Evolutionary conservation across 1,140 invertebrate species (phyloP), one percentile per base, ranked within the genome.

Genomic region (Dryas iulia): DNA sequence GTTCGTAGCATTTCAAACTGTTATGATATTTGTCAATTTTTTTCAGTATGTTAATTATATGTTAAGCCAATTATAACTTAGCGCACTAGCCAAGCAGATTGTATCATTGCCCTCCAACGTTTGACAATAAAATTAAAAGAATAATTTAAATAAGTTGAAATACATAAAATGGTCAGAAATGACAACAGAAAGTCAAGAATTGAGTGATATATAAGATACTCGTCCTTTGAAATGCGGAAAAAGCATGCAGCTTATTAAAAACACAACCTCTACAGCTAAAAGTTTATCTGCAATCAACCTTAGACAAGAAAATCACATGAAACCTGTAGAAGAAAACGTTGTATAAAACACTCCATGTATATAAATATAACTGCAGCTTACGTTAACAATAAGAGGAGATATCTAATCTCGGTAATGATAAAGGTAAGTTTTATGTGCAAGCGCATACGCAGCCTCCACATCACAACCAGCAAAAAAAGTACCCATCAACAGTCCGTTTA

Each of bases 401-500:
- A 59, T 63, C 68, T 70, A 70, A 70, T 60, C 26, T 52, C 56
- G 26, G 39, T 70, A 81, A 85, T 84, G 79, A 78, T 85, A 81
- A 82, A 79, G 69, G 52, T 53, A 59, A 72, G 71, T 74, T 89
- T 87, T 87, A 86, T 87, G 85, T 83, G 73, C 77, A 69, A 28
- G 58, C 79, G 77, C 77, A 80, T 78, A 83, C 82, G 76, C 75
- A 76, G 68, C 63, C 72, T 74, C 59, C 75, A 74, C 72, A 67
- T 69, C 67, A 74, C 73, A 71, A 65, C 60, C 81, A 77, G 81
- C 79, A 89, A 89, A 91, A 39, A 89, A 91, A 89, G 76, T 85
- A 82, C 82, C 77, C 85, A 91, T 91, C 87, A 90, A 91, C 82
- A 83, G 74, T 74, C 74, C 83, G 83, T 91, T 91, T 91, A 91